phyloP scores from a whole-genome alignment of 1,140 invertebrate species.

The Hycleus cichorii region DNA sequence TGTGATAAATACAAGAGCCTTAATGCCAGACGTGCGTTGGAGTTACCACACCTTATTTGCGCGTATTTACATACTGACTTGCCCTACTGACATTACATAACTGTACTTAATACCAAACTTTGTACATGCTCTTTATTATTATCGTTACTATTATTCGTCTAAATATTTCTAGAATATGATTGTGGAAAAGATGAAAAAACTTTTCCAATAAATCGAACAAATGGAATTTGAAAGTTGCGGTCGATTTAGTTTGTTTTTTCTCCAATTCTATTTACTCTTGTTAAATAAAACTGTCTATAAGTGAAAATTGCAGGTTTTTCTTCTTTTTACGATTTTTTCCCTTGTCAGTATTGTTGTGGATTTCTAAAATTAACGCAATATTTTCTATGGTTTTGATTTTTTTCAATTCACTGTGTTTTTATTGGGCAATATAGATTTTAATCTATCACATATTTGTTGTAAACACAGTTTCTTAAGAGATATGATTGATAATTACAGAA shows the following conservation, averaged over 20 bases:
- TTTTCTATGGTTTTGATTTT: too few relatives aligned
- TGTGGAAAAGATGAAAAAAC: background rate
- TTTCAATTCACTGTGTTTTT: too few relatives aligned
- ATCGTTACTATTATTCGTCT: background rate
- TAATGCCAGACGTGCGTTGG: constrained; percentile 29
- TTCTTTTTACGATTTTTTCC: too few relatives aligned
- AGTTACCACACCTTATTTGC: constrained; percentile 24
- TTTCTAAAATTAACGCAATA: too few relatives aligned
- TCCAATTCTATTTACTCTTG: too few relatives aligned
- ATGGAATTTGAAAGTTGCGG: constrained; percentile 8
- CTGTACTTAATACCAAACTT: constrained; percentile 26
- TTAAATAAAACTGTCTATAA: too few relatives aligned
- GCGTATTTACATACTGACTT: constrained; percentile 27
- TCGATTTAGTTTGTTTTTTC: background rate
- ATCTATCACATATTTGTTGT: too few relatives aligned
- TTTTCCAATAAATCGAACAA: background rate
- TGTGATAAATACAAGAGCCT: constrained; percentile 9
- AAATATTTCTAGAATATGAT: constrained; percentile 3
- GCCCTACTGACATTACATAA: constrained; percentile 36
- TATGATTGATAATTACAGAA: too few relatives aligned
- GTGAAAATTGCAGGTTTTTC: too few relatives aligned
- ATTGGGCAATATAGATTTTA: too few relatives aligned
- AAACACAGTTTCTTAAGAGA: too few relatives aligned
- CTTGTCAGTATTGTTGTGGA: too few relatives aligned
- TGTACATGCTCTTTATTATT: constrained; percentile 10